Conservation (phyloP, 2,888 invertebrate genomes). For the Plagiodera versicolora region DNA sequence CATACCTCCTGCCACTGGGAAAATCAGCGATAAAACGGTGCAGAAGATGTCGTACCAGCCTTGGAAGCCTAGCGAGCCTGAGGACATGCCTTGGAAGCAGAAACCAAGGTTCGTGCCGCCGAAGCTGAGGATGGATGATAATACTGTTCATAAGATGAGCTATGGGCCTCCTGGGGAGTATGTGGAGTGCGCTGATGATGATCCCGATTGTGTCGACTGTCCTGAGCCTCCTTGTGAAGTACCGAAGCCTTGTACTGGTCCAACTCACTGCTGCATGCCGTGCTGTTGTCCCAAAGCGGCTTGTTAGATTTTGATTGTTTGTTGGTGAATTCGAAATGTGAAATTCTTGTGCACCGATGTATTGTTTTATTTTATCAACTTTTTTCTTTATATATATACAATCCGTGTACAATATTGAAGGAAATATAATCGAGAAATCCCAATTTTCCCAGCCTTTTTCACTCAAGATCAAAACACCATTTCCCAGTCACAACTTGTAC, state of each 20-base stretch:
- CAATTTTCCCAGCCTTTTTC: background rate
- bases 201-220: conserved; percentile 57
- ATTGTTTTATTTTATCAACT: background rate
- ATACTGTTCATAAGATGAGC: conserved; percentile 65
- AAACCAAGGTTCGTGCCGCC: conserved; percentile 53
- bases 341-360: background rate
- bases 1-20: conserved; percentile 45
- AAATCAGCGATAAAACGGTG: conserved; percentile 49
- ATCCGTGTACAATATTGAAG: background rate
- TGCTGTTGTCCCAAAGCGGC: conserved; percentile 53
- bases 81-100: conserved; percentile 54
- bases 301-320: conserved; percentile 36
- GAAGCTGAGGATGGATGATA: conserved; percentile 56
- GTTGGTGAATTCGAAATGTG: background rate
- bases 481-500: too few species aligned
- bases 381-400: background rate
- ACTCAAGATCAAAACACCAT: background rate
- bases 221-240: conserved; percentile 41
- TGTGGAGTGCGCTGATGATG: conserved; percentile 60
- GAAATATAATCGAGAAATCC: background rate
- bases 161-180: conserved; percentile 64
- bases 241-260: conserved; percentile 29
- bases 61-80: conserved; percentile 50
- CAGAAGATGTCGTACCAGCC: conserved; percentile 57
- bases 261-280: conserved; percentile 42